phyloP scores from a whole-genome alignment of 2,113 vertebrate species.

The Emydura subglobosa region DNA sequence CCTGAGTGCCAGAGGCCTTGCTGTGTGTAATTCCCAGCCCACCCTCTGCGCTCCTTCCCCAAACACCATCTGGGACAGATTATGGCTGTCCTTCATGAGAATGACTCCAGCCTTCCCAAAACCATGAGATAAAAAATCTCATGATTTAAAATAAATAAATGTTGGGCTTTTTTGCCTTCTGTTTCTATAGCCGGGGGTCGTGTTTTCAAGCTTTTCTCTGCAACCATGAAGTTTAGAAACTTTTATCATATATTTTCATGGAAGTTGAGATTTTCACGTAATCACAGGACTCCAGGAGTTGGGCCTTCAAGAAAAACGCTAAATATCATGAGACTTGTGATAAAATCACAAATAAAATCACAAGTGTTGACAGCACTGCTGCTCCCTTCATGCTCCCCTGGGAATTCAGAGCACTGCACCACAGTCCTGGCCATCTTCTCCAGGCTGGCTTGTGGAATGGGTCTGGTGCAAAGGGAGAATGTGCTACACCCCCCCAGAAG shows the following conservation, averaged over 20 bases:
- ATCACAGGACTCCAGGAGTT: neutral
- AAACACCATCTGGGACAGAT: neutral
- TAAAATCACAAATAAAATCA: neutral
- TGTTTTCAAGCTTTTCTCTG: neutral
- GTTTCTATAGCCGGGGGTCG: neutral
- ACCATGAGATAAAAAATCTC: neutral
- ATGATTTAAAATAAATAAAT: neutral
- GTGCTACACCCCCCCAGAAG: neutral
- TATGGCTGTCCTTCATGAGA: neutral
- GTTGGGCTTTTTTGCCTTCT: neutral
- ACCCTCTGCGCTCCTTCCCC: neutral
- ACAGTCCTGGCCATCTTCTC: neutral
- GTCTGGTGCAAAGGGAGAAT: neutral
- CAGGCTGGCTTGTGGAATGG: neutral
- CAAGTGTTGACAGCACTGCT: neutral
- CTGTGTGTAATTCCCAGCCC: conserved; percentile 12
- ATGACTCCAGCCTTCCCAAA: neutral
- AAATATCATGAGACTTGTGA: neutral
- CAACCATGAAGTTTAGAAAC: neutral
- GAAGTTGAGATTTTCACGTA: neutral
- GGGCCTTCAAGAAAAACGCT: neutral
- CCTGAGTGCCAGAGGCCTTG: conserved; percentile 51
- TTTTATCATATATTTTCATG: neutral
- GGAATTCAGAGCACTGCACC: neutral
- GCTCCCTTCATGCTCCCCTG: neutral